These are phyloP conservation scores for Campylomormyrus tamandua DNA, from an alignment of 2,113 vertebrate species.

Conservation along the genomic window DNA sequence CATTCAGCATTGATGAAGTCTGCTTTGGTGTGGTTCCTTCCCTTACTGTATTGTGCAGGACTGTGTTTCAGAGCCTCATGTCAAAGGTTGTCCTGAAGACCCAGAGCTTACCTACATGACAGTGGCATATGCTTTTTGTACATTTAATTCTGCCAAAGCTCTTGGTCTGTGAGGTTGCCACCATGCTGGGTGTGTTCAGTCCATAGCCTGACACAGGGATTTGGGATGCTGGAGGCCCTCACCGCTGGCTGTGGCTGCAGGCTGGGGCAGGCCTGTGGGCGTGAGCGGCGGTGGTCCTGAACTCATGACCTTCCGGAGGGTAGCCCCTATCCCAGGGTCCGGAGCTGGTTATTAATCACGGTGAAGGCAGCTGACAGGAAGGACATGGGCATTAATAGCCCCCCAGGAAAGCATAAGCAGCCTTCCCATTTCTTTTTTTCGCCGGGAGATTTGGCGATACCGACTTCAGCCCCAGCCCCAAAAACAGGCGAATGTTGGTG, in stretches of 20 bases:
- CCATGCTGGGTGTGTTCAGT: neutral
- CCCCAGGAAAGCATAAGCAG: neutral
- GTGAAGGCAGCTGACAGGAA: neutral
- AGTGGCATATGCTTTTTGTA: neutral
- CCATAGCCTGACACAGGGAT: neutral
- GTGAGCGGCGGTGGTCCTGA: neutral
- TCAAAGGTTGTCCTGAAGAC: neutral
- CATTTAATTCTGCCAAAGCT: neutral
- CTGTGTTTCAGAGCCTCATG: neutral
- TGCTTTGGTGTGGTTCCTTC: neutral
- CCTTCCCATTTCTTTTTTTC: neutral
- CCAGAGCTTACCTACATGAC: neutral
- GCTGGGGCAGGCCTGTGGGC: neutral
- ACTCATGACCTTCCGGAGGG: neutral
- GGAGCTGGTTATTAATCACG: neutral
- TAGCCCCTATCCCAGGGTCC: neutral
- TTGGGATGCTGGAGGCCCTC: neutral
- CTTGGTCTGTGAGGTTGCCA: neutral
- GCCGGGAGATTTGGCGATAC: neutral
- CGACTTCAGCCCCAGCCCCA: neutral
- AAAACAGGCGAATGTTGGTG: neutral
- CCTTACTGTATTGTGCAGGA: neutral
- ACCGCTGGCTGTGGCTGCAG: neutral
- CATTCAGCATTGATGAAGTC: neutral
- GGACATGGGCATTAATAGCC: neutral